Conservation (phyloP, 2,888 invertebrate species). For the Phortica magna region DNA sequence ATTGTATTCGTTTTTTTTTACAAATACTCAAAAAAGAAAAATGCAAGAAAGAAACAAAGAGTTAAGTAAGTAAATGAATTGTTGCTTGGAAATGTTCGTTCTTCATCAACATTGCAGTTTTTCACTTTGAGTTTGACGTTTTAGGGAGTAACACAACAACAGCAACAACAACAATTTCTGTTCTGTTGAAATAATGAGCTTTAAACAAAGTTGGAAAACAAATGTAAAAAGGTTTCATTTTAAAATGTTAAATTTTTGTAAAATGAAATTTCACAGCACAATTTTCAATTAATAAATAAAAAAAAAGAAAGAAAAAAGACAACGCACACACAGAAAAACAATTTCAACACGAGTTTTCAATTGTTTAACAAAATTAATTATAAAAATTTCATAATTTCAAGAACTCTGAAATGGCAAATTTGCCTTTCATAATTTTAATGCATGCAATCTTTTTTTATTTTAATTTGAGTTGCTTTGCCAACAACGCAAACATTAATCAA, state of each 20-base stretch:
- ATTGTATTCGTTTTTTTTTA: background rate
- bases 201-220: background rate
- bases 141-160: background rate
- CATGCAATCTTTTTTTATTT: background rate
- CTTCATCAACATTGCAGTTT: constrained; percentile 11
- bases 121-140: background rate
- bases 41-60: background rate
- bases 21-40: background rate
- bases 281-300: background rate
- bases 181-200: constrained; percentile 32
- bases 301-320: background rate
- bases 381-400: no score
- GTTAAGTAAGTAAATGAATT: background rate
- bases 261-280: no score
- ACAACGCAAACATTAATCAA: constrained; percentile 15
- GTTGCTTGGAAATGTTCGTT: background rate
- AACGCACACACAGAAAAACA: background rate
- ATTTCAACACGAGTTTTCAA: background rate
- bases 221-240: background rate
- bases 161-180: constrained; percentile 54
- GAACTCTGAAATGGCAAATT: no score
- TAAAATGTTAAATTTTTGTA: background rate
- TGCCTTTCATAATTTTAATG: no score
- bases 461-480: background rate
- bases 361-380: background rate